These are phyloP conservation scores for Rhyacichthys aspro DNA, from an alignment of 2,797 vertebrate species.

Conservation along the genomic window DNA sequence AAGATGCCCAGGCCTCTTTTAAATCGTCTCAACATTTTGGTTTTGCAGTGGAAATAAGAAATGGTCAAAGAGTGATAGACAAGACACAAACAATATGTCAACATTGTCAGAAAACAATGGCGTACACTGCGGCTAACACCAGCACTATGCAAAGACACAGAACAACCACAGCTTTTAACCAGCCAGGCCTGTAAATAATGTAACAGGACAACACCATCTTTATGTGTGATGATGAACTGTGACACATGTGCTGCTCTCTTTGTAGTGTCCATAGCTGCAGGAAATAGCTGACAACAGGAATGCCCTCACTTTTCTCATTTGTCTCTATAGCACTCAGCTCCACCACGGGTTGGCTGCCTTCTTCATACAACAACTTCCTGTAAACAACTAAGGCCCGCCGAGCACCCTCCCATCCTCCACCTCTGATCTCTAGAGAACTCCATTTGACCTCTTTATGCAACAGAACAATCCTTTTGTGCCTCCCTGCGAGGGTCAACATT, in stretches of 20 bases:
- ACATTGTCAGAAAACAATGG: too few relatives aligned
- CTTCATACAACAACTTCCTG: conserved; percentile 83
- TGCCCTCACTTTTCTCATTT: conserved; percentile 76
- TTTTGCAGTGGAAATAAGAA: too few relatives aligned
- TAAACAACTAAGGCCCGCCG: conserved; percentile 77
- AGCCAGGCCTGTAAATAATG: too few relatives aligned
- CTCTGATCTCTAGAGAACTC: conserved; percentile 69
- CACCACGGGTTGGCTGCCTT: conserved; percentile 69
- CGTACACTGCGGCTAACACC: too few relatives aligned
- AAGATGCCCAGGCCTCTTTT: too few relatives aligned
- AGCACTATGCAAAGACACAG: too few relatives aligned
- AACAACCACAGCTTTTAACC: too few relatives aligned
- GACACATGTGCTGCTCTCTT: conserved; percentile 57
- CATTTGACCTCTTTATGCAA: conserved; percentile 68
- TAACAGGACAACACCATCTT: conserved; percentile 34
- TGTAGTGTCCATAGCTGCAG: conserved; percentile 69
- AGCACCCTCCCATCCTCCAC: conserved; percentile 72
- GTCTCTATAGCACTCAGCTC: conserved; percentile 71
- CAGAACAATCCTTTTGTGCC: conserved; percentile 57
- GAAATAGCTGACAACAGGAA: conserved; percentile 86
- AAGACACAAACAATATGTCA: too few relatives aligned
- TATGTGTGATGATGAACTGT: conserved; percentile 59
- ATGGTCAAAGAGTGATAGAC: too few relatives aligned
- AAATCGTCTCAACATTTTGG: too few relatives aligned
- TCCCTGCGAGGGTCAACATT: conserved; percentile 49